Evolutionary conservation across 2,113 vertebrate species (phyloP).

Genomic region (Hiodon tergisus): DNA sequence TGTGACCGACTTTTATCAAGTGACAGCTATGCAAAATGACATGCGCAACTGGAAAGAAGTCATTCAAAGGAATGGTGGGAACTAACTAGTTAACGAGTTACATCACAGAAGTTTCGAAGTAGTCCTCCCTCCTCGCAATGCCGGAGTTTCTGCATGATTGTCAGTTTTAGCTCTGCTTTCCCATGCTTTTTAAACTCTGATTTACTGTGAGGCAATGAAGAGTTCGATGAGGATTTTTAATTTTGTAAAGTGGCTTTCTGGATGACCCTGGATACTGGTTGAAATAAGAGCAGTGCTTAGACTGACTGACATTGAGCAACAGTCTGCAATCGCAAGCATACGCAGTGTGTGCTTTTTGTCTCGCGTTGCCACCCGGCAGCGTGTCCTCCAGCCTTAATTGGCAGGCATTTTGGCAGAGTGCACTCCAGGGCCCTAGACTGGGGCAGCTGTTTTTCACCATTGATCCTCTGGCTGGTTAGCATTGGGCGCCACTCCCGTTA

Average conservation of each 20-base stretch:
- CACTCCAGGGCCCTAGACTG: neutral
- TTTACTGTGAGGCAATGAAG: neutral
- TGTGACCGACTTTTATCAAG: too few relatives aligned
- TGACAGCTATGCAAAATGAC: too few relatives aligned
- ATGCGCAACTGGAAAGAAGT: too few relatives aligned
- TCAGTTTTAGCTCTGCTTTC: neutral
- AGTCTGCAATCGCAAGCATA: too few relatives aligned
- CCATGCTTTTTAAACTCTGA: neutral
- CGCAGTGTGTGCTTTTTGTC: neutral
- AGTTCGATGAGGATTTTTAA: neutral
- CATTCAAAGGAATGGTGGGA: too few relatives aligned
- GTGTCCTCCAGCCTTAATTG: neutral
- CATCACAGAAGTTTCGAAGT: too few relatives aligned
- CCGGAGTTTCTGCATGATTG: neutral
- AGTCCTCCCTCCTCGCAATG: neutral
- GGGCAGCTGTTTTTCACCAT: slow-evolving; percentile 13
- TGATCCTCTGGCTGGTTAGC: neutral
- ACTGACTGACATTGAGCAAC: neutral
- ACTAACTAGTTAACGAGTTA: too few relatives aligned
- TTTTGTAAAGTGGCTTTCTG: neutral
- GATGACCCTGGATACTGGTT: too few relatives aligned
- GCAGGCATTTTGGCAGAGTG: neutral
- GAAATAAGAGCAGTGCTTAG: neutral
- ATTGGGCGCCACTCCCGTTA: neutral
- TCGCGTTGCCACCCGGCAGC: neutral